Percentiles rank a stretch among this genome's conserved stretches.
phyloP scores from a whole-genome alignment of 2,888 invertebrate genomes.

The Sycophila texana region DNA sequence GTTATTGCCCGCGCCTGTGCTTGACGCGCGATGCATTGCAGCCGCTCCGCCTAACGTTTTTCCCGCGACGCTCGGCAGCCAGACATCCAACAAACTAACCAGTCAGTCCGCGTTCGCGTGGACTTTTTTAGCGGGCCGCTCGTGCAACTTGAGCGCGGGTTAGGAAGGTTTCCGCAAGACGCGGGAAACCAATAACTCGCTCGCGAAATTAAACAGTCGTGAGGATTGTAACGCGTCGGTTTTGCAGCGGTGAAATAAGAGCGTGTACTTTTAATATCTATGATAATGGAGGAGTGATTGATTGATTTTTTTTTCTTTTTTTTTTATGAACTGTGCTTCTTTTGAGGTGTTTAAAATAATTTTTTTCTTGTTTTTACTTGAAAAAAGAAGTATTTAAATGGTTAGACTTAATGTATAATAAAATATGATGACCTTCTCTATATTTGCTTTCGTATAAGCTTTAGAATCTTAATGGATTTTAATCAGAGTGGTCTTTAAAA shows the following conservation, averaged over 20 bases:
- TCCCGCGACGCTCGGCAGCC: conserved; percentile 62
- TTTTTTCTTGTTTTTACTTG: no score
- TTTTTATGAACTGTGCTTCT: no score
- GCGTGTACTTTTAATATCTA: conserved; percentile 5
- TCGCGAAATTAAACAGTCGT: background rate
- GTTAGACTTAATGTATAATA: background rate
- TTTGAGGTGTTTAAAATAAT: no score
- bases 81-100: conserved; percentile 56
- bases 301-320: background rate
- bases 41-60: conserved; percentile 57
- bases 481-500: no score
- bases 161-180: background rate
- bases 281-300: background rate
- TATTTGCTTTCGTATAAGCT: background rate
- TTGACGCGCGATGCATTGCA: conserved; percentile 62
- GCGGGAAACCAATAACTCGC: background rate
- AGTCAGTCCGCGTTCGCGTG: conserved; percentile 26
- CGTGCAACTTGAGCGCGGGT: conserved; percentile 5
- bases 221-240: background rate
- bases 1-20: conserved; percentile 59
- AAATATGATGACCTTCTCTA: background rate
- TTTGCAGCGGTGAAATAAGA: background rate
- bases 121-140: background rate
- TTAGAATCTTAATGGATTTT: background rate
- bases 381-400: no score